A percentile compares a stretch with the other conserved stretches of the same genome.
These are phyloP conservation scores for Oscheius sp. DNA, from an alignment of 2,888 invertebrate genomes.

Conservation along the genomic window DNA sequence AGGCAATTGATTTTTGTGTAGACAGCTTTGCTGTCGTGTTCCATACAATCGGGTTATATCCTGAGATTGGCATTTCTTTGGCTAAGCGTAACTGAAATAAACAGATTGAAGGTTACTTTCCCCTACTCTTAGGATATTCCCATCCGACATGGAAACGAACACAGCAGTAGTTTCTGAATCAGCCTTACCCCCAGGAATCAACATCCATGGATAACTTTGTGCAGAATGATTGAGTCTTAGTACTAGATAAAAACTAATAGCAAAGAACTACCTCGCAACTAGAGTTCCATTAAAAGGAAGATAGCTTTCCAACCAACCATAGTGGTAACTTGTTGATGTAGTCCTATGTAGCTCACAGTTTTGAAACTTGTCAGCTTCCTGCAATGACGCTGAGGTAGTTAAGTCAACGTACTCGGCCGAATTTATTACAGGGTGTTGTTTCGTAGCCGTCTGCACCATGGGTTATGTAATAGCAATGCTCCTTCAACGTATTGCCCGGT, in stretches of 20 bases:
- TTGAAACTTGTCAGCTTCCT: slow-evolving; percentile 35
- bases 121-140: slow-evolving; percentile 12
- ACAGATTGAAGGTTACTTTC: not conserved
- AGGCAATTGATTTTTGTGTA: not conserved
- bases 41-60: slow-evolving; percentile 14
- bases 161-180: not conserved
- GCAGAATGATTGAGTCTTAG: no score
- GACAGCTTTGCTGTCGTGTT: not conserved
- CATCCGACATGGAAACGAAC: not conserved
- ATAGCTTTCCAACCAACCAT: slow-evolving; percentile 65
- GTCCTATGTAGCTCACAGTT: slow-evolving; percentile 54
- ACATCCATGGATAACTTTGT: not conserved
- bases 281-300: slow-evolving; percentile 45
- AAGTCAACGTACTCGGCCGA: slow-evolving; percentile 22
- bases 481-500: not conserved
- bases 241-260: no score
- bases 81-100: slow-evolving; percentile 20
- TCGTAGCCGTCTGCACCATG: slow-evolving; percentile 23
- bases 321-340: slow-evolving; percentile 41
- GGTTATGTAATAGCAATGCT: slow-evolving; percentile 34
- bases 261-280: slow-evolving; percentile 3
- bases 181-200: slow-evolving; percentile 11
- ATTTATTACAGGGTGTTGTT: slow-evolving; percentile 19
- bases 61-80: not conserved
- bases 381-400: slow-evolving; percentile 3